These are phyloP conservation scores for Panthera uncia DNA, from an alignment of 2,113 vertebrate genomes.

Conservation along the genomic window DNA sequence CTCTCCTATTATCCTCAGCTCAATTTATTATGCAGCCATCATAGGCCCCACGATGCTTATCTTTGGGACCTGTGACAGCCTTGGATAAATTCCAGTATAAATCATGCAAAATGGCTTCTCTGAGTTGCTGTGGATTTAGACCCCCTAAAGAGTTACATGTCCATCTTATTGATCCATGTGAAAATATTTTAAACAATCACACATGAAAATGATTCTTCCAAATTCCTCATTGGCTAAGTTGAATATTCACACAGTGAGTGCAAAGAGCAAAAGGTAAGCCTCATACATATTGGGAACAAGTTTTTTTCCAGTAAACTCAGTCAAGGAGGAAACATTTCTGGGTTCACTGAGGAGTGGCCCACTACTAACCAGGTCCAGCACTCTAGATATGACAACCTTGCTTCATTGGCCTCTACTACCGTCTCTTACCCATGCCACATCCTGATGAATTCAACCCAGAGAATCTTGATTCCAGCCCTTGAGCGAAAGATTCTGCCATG, in stretches of 20 bases:
- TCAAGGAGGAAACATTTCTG: neutral
- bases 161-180: neutral
- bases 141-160: neutral
- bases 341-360: neutral
- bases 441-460: neutral
- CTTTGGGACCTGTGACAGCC: neutral
- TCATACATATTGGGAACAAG: neutral
- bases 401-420: neutral
- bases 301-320: neutral
- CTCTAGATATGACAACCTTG: neutral
- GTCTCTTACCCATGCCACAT: neutral
- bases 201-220: neutral
- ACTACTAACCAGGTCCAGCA: neutral
- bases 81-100: neutral
- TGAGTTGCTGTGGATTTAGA: neutral
- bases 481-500: neutral
- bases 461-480: neutral
- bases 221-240: neutral
- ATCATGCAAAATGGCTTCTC: neutral
- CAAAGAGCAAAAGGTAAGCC: neutral
- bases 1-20: neutral
- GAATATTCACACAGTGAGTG: neutral
- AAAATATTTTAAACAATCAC: conserved; percentile 41
- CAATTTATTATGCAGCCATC: neutral
- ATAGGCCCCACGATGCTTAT: neutral